phyloP scores from a whole-genome alignment of 2,888 invertebrate species.

The Pammene fasciana region DNA sequence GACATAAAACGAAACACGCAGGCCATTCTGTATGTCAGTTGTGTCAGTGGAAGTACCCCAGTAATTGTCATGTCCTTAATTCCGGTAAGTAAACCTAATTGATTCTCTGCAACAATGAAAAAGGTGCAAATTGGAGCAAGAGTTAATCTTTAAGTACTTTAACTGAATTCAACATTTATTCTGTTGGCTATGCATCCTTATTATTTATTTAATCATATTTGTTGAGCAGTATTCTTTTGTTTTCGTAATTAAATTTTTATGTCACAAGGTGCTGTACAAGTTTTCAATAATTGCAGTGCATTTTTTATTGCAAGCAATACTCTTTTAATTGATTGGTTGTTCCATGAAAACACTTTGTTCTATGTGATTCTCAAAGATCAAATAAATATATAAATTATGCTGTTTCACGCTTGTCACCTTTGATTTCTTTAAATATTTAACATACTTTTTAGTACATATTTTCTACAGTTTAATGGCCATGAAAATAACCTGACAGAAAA shows the following conservation, averaged over 20 bases:
- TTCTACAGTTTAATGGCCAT: background rate
- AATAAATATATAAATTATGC: background rate
- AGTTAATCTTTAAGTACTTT: too few relatives aligned
- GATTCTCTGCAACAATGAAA: constrained; percentile 14
- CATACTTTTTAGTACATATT: background rate
- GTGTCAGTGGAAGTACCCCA: constrained; percentile 11
- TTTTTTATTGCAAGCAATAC: too few relatives aligned
- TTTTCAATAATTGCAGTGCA: too few relatives aligned
- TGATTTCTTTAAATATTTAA: background rate
- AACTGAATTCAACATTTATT: too few relatives aligned
- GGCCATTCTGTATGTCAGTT: constrained; percentile 21
- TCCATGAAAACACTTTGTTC: too few relatives aligned
- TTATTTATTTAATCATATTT: too few relatives aligned
- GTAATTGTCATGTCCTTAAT: constrained; percentile 25
- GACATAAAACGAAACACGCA: constrained; percentile 22
- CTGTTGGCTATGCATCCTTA: too few relatives aligned
- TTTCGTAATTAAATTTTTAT: too few relatives aligned
- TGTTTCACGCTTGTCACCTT: constrained; percentile 1
- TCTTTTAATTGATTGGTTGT: too few relatives aligned
- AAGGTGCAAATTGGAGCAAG: background rate
- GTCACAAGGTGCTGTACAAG: too few relatives aligned
- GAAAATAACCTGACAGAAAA: constrained; percentile 1
- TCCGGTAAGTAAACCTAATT: constrained; percentile 6
- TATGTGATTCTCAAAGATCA: background rate
- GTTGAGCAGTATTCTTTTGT: too few relatives aligned